phyloP scores from a whole-genome alignment of 2,797 vertebrate species.

The Brotula barbata region DNA sequence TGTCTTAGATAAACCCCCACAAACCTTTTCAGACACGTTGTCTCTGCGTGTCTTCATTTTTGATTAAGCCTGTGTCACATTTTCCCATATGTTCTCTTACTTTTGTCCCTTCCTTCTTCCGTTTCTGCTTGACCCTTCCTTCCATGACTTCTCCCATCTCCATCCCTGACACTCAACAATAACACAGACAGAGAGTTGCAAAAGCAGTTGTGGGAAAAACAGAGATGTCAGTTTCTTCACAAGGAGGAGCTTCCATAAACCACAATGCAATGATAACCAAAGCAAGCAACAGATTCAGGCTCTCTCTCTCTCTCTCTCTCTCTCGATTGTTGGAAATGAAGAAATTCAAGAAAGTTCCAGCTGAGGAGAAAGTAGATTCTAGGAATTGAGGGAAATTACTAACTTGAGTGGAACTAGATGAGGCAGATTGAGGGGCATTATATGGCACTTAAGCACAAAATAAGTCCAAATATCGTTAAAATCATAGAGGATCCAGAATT shows the following conservation, averaged over 20 bases:
- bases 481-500: background rate
- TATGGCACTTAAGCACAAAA: background rate
- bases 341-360: too few species aligned
- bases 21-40: background rate
- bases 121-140: constrained; percentile 4
- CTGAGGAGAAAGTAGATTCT: background rate
- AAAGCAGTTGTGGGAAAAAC: background rate
- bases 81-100: background rate
- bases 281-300: background rate
- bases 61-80: background rate
- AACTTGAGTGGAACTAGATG: background rate
- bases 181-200: background rate
- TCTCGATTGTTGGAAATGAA: too few species aligned
- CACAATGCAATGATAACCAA: constrained; percentile 11
- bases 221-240: constrained; percentile 16
- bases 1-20: background rate
- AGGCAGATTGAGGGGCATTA: background rate
- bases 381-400: background rate
- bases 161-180: background rate
- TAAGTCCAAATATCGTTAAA: background rate
- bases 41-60: background rate
- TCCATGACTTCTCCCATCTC: background rate
- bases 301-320: too few species aligned
- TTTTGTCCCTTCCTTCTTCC: background rate
- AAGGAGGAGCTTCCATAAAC: background rate